These are phyloP conservation scores for Chelonus formosanus DNA, from an alignment of 2,888 invertebrate genomes.

Conservation along the genomic window DNA sequence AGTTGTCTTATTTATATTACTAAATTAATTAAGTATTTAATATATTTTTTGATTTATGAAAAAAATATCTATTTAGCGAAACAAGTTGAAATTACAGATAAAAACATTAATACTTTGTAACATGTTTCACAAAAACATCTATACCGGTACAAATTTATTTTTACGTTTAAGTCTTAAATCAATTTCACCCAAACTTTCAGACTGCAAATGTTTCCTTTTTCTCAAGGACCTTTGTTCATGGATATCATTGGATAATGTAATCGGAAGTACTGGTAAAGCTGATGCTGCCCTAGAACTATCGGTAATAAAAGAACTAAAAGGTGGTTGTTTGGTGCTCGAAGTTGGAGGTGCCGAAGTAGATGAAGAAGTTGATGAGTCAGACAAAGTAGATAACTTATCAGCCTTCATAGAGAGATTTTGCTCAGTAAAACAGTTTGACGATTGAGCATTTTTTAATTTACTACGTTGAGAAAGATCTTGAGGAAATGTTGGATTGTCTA, in stretches of 20 bases:
- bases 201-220: constrained; percentile 45
- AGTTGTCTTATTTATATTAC: background rate
- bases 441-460: constrained; percentile 20
- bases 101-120: background rate
- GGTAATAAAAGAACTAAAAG: too few relatives aligned
- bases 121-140: constrained; percentile 32
- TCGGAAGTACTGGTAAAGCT: background rate
- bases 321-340: background rate
- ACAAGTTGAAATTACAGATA: constrained; percentile 3
- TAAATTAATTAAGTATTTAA: background rate
- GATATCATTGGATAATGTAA: too few relatives aligned
- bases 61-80: constrained; percentile 1
- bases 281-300: background rate
- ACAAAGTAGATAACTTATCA: background rate
- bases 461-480: constrained; percentile 40
- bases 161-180: constrained; percentile 46
- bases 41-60: background rate
- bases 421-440: too few relatives aligned
- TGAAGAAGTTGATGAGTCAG: constrained; percentile 18
- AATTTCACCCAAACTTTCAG: constrained; percentile 37
- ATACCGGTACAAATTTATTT: constrained; percentile 49
- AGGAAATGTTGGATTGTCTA: constrained; percentile 34
- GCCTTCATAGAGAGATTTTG: too few relatives aligned
- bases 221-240: constrained; percentile 38
- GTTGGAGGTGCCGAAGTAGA: constrained; percentile 8